phyloP scores from a whole-genome alignment of 2,113 vertebrate species.

The Pogona vitticeps region DNA sequence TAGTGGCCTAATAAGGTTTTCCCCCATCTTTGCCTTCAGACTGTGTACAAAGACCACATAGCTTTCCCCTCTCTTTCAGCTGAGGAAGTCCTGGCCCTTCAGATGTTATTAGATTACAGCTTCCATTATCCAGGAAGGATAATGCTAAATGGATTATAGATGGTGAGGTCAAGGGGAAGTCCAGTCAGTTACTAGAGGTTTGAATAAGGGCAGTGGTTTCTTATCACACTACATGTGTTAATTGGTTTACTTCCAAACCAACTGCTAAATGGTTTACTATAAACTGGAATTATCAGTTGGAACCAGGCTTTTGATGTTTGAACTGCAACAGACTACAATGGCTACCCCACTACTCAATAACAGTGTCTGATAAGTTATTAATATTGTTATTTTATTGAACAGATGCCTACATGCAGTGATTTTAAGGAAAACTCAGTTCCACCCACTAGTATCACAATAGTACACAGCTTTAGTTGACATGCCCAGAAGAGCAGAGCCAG shows the following conservation, averaged over 20 bases:
- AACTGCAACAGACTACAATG: too few relatives aligned
- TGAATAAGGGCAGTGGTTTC: not conserved
- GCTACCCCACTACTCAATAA: too few relatives aligned
- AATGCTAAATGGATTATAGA: not conserved
- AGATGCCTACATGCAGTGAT: too few relatives aligned
- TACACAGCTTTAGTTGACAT: not conserved
- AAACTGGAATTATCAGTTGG: too few relatives aligned
- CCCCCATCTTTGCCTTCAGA: too few relatives aligned
- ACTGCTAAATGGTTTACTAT: too few relatives aligned
- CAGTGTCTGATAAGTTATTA: too few relatives aligned
- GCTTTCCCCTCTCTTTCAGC: too few relatives aligned
- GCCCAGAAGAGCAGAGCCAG: not conserved
- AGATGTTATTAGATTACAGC: not conserved
- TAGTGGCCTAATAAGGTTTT: too few relatives aligned
- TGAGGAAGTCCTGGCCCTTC: not conserved
- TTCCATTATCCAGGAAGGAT: not conserved
- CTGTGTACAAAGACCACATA: too few relatives aligned
- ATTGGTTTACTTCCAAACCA: not conserved
- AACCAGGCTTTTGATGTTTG: too few relatives aligned
- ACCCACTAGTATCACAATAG: accelerated
- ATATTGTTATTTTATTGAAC: too few relatives aligned
- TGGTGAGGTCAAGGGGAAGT: not conserved
- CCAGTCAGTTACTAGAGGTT: not conserved
- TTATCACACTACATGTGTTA: not conserved
- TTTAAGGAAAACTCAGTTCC: not conserved